Base-by-base conservation (phyloP, 2,888 invertebrate genomes). In the Chloromyia formosa region DNA sequence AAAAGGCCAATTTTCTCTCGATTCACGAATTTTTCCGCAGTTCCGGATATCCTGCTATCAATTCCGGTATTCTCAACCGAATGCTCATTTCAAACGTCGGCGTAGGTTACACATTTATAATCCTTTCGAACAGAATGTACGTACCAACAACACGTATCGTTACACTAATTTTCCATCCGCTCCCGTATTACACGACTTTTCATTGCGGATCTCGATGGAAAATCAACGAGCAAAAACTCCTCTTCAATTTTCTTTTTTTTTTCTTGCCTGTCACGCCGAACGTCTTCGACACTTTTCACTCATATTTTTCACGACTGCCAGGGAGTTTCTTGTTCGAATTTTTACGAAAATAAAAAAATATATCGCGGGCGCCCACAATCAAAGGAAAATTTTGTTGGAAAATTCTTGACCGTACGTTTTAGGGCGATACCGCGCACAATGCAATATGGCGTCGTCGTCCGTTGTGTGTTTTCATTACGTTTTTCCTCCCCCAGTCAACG, bases 381-480 rank as follows among this genome's bases (percentile, higher is more conserved):
- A 58, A 66, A 66, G 2, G 27, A 49, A 66, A 66, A 60, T 71
- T 35, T 35, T 35, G 72, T 75, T 74, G 76, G 76, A 75, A 66
- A 66, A 66, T 66, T 66, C 16, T 77, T 75, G 75, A 74, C 73
- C 75, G 75, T 75, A 71, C 76, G 75, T 77, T 77, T 66, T 75
- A 78, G 76, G 76, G 78, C 77, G 77, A 76, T 75, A 74, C 77
- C 76, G 68, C 66, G 66, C 66, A 66, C 66, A 66, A 74, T 76
- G 75, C 77, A 77, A 77, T 76, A 77, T 77, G 77, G 77, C 76
- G 77, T 74, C 76, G 77, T 74, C 75, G 75, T 62, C 66, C 74
- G 75, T 62, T 64, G 74, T 77, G 27, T 35, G 77, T 77, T 77
- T 75, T 77, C 75, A 76, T 72, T 53, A 68, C 73, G 69, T 76